phyloP scores from a whole-genome alignment of 2,797 vertebrate species.

The Smutsia gigantea region DNA sequence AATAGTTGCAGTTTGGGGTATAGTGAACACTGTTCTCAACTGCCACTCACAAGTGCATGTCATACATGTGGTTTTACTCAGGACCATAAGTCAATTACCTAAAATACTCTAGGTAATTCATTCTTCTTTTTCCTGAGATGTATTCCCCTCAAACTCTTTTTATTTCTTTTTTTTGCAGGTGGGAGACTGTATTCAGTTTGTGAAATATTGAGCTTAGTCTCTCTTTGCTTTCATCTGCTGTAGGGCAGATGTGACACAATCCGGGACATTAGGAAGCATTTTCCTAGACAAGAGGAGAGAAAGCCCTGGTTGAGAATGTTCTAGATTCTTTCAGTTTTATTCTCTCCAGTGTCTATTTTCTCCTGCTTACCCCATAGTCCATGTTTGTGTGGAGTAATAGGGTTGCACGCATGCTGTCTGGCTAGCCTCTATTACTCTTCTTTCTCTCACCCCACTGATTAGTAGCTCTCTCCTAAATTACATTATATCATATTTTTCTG shows the following conservation, averaged over 20 bases:
- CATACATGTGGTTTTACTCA: background rate
- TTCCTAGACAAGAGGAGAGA: background rate
- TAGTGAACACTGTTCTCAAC: background rate
- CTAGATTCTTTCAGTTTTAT: background rate
- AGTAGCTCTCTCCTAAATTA: background rate
- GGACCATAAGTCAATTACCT: background rate
- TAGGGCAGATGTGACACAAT: background rate
- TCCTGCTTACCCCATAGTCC: fast-evolving
- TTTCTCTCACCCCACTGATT: background rate
- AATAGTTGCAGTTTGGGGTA: background rate
- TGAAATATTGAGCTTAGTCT: background rate
- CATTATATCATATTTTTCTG: background rate
- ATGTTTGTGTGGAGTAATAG: background rate
- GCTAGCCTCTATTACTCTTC: background rate
- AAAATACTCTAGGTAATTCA: background rate
- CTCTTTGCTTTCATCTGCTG: background rate
- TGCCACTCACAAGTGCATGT: background rate
- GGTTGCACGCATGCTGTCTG: background rate
- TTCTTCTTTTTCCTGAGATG: background rate
- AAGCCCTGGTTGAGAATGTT: fast-evolving
- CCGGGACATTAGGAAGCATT: no score
- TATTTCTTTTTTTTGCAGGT: background rate
- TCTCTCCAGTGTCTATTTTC: background rate
- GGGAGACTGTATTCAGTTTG: background rate
- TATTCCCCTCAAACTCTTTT: background rate